Percentiles rank a stretch among this genome's conserved stretches.
phyloP scores from a whole-genome alignment of 2,797 vertebrate species.

The Microctenopoma steveboyesi region DNA sequence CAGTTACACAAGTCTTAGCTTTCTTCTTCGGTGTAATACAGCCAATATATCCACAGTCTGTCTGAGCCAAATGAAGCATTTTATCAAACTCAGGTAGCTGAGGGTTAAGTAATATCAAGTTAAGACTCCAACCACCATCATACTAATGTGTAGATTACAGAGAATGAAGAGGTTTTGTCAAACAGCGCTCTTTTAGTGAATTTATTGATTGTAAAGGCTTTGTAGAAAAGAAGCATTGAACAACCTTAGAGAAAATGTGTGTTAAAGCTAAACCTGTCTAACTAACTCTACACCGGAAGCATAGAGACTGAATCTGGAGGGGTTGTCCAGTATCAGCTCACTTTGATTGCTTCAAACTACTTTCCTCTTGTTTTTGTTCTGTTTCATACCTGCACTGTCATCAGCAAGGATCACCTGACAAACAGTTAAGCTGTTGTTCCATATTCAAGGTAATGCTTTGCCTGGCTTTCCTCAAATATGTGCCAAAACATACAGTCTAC shows the following conservation, averaged over 20 bases:
- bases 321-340: neutral
- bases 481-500: too few relatives aligned
- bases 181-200: neutral
- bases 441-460: too few relatives aligned
- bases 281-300: neutral
- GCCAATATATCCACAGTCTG: neutral
- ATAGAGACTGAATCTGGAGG: neutral
- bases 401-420: too few relatives aligned
- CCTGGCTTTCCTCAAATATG: too few relatives aligned
- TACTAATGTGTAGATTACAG: neutral
- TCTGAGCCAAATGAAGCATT: neutral
- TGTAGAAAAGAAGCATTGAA: neutral
- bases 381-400: too few relatives aligned
- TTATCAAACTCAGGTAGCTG: neutral
- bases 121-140: neutral
- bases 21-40: slow-evolving; percentile 20
- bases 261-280: too few relatives aligned
- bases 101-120: neutral
- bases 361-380: too few relatives aligned
- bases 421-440: too few relatives aligned
- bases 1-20: slow-evolving; percentile 40
- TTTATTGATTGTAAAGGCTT: neutral
- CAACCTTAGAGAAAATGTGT: too few relatives aligned
- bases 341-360: too few relatives aligned
- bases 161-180: neutral